Percentiles rank a stretch among this genome's conserved stretches.
These are phyloP conservation scores for Ptiloglossa arizonensis DNA, from an alignment of 1,140 invertebrate genomes.

Conservation along the genomic window DNA sequence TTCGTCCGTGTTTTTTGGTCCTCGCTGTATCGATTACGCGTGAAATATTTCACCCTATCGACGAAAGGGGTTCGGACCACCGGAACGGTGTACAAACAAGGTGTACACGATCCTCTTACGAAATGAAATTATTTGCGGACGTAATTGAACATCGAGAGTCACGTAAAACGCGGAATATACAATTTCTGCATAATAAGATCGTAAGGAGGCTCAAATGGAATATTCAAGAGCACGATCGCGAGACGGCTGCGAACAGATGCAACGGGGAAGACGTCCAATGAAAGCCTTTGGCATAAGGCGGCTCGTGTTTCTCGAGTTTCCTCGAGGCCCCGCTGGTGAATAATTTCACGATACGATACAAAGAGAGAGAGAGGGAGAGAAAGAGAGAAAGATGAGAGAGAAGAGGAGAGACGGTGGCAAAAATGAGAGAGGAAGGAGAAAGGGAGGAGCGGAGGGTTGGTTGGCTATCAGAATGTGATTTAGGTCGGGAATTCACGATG, in stretches of 20 bases:
- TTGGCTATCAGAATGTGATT: constrained; percentile 56
- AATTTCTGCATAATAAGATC: constrained; percentile 17
- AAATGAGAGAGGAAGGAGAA: constrained; percentile 6
- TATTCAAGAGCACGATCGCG: constrained; percentile 24
- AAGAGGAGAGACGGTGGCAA: background rate
- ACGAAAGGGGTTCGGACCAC: too few relatives aligned
- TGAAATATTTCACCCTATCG: too few relatives aligned
- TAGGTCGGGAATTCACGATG: constrained; percentile 56
- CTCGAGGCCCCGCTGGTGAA: constrained; percentile 32
- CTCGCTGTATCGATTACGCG: too few relatives aligned
- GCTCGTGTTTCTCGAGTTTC: constrained; percentile 27
- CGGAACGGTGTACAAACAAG: too few relatives aligned
- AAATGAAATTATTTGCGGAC: background rate
- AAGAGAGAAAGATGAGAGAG: background rate
- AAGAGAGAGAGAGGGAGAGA: background rate
- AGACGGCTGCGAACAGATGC: constrained; percentile 21
- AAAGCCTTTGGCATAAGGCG: constrained; percentile 26
- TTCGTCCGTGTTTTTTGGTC: too few relatives aligned
- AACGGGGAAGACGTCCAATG: constrained; percentile 18
- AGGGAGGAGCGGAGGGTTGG: constrained; percentile 15
- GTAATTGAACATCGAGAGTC: background rate
- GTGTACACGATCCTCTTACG: background rate
- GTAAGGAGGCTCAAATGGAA: constrained; percentile 1
- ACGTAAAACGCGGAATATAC: background rate
- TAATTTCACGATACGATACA: constrained; percentile 41